phyloP scores from a whole-genome alignment of 2,113 vertebrate genomes.

The Limanda limanda region DNA sequence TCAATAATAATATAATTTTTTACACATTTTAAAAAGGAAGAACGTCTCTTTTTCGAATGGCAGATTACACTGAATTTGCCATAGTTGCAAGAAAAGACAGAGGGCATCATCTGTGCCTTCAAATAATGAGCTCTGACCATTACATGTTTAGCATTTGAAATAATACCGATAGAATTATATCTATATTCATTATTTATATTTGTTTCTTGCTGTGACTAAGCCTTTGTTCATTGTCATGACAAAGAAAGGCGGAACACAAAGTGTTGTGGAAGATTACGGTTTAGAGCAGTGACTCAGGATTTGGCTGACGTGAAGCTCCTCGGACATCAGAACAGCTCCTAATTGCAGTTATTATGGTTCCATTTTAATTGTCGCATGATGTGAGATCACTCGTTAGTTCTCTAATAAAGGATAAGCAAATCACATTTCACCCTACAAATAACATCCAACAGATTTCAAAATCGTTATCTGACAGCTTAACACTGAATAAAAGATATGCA shows the following conservation, averaged over 20 bases:
- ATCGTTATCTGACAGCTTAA: conserved; percentile 10
- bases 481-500: neutral
- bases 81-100: neutral
- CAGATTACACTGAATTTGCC: neutral
- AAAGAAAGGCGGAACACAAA: conserved; percentile 43
- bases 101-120: neutral
- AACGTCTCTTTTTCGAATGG: neutral
- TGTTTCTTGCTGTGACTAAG: conserved; percentile 48
- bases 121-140: conserved; percentile 7
- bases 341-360: conserved; percentile 84
- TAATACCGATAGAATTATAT: conserved; percentile 37
- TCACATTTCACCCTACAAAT: conserved; percentile 58
- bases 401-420: conserved; percentile 62
- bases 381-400: conserved; percentile 60
- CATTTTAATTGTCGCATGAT: conserved; percentile 79
- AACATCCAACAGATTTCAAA: conserved; percentile 28
- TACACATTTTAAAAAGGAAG: neutral
- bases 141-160: conserved; percentile 34
- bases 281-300: conserved; percentile 73
- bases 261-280: conserved; percentile 80
- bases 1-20: neutral
- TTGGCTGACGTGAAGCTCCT: conserved; percentile 68
- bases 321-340: conserved; percentile 72
- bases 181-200: neutral
- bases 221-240: conserved; percentile 56